Evolutionary conservation across 2,888 invertebrate genomes (phyloP), one percentile per base, ranked within the genome.

Genomic region (Amphimallon solstitiale): DNA sequence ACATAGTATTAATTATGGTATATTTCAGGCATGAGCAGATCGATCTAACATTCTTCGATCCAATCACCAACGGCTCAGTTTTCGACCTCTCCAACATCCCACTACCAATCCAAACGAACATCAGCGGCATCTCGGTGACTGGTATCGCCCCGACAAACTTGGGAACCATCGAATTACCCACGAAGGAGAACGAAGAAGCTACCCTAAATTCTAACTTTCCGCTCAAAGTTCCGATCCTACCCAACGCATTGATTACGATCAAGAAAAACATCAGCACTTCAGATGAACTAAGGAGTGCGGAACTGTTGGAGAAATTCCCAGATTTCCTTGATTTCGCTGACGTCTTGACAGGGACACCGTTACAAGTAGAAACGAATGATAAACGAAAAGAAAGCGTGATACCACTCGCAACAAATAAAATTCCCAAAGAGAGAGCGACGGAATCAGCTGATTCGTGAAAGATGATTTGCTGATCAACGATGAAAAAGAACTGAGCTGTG

Each of bases 71-170:
- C 70, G 80, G 82, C 21, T 84, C 82, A 38, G 77, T 81, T 64
- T 82, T 86, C 34, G 83, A 86, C 74, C 75, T 86, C 51, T 85
- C 85, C 51, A 82, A 84, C 63, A 85, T 87, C 23, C 86, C 86
- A 6, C 67, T 86, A 34, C 86, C 86, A 40, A 81, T 86, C 12
- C 85, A 86, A 73, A 85, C 86, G 1, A 86, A 86, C 70, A 78
- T 86, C 21, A 84, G 83, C 59, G 86, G 86, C 0, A 84, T 85
- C 68, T 80, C 85, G 1, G 77, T 86, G 1, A 86, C 86, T 0
- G 86, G 85, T 4, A 80, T 86, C 56, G 83, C 85, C 1, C 85
- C 85, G 0, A 76, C 83, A 0, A 82, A 84, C 68, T 79, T 85
- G 65, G 84, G 85, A 40, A 68, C 70, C 4, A 63, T 77, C 3